Conservation (phyloP, 2,888 invertebrate genomes). For the Calliopum simillimum region DNA sequence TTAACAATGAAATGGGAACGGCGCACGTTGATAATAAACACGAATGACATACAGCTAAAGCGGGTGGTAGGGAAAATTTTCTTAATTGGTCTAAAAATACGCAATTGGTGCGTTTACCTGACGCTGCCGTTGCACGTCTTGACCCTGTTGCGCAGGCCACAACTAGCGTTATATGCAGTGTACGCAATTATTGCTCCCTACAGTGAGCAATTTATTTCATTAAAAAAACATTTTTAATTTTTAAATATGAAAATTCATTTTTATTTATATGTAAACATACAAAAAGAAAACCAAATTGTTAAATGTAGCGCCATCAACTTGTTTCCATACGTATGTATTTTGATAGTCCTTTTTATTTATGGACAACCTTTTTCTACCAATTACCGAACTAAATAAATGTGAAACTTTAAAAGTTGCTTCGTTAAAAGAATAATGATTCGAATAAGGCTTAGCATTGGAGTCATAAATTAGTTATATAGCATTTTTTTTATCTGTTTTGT, state of each 20-base stretch:
- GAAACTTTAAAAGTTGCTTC: too few species aligned
- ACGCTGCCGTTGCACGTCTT: slow-evolving; percentile 43
- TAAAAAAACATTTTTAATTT: neutral
- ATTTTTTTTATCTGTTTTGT: too few species aligned
- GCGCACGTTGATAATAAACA: slow-evolving; percentile 47
- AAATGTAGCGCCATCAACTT: too few species aligned
- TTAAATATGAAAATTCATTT: neutral
- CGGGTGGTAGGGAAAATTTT: neutral
- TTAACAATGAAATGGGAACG: slow-evolving; percentile 49
- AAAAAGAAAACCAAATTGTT: neutral
- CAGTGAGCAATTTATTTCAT: slow-evolving; percentile 46
- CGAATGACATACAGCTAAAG: slow-evolving; percentile 53
- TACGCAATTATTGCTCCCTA: slow-evolving; percentile 59
- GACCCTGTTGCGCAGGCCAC: slow-evolving; percentile 51
- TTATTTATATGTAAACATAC: neutral
- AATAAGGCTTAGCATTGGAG: too few species aligned
- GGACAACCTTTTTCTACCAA: too few species aligned
- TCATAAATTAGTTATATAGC: too few species aligned
- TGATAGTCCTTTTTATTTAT: too few species aligned
- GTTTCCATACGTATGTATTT: too few species aligned
- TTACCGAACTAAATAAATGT: too few species aligned
- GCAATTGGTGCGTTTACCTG: slow-evolving; percentile 35
- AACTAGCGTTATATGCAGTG: slow-evolving; percentile 51
- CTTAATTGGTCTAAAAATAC: slow-evolving; percentile 49
- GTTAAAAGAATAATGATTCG: too few species aligned